Evolutionary conservation across 2,888 invertebrate genomes (phyloP), one percentile per base, ranked within the genome.

Genomic region (Spodoptera picta): DNA sequence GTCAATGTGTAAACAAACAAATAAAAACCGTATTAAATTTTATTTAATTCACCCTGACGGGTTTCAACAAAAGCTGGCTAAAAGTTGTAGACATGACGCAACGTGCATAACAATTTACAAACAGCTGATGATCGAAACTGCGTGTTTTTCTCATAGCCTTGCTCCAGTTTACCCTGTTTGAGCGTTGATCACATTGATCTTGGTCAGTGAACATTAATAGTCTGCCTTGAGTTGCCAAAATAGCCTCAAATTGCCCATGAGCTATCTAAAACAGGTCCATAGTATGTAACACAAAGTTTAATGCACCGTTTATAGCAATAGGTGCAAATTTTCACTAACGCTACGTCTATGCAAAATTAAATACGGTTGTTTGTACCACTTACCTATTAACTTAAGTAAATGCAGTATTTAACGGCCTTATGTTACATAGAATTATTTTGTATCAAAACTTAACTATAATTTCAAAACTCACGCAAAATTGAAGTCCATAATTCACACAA

Each of bases 71-170:
- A 24, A 48, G 14, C 23, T 23, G 6, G 10, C 23, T 3, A 11
- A 73, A 53, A 56, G 10, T 56, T 60, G 31, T 43, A 10, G 41
- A 27, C 14, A 14, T 71, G 48, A 59, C 11, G 69, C 52, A 69
- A 59, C 3, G 14, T 52, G 3, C 45, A 41, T 44, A 55, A 55
- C 19, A 69, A 43, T 58, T 58, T 55, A 69, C 62, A 52, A 45
- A 46, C 24, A 31, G 48, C 70, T 47, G 45, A 72, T 70, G 75
- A 57, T 75, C 56, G 73, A 57, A 68, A 64, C 50, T 24, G 53
- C 66, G 54, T 54, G 43, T 64, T 58, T 60, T 65, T 79, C 77
- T 69, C 74, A 76, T 77, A 58, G 48, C 80, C 81, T 75, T 68
- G 80, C 81, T 71, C 80, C 43, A 69, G 59, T 73, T 80, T 52